These are phyloP conservation scores for Oithona nana DNA, from an alignment of 2,888 invertebrate species.

Conservation along the genomic window DNA sequence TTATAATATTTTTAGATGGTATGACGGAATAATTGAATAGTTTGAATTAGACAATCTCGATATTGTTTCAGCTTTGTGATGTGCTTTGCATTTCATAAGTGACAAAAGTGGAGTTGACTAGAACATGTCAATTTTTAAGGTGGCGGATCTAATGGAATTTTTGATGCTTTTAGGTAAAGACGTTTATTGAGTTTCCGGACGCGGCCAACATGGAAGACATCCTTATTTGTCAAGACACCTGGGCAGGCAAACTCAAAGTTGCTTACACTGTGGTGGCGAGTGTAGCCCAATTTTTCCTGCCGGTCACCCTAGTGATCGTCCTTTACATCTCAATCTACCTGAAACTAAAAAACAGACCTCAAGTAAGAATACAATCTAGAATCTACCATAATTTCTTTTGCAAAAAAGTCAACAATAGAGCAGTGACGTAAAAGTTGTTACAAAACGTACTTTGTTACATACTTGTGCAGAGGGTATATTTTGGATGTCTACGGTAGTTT, in stretches of 20 bases:
- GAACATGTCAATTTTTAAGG: too few species aligned
- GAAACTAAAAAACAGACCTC: slow-evolving; percentile 1
- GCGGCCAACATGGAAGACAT: neutral
- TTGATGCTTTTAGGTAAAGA: neutral
- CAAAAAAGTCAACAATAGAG: neutral
- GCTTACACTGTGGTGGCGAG: neutral
- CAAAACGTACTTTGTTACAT: neutral
- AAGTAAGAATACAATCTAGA: neutral
- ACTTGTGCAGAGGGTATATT: neutral
- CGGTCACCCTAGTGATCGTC: neutral
- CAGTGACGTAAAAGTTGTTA: neutral
- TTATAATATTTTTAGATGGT: too few species aligned
- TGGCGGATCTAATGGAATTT: too few species aligned
- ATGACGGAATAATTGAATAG: too few species aligned
- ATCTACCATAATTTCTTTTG: neutral
- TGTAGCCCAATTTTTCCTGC: neutral
- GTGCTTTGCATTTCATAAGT: too few species aligned
- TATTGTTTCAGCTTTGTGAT: too few species aligned
- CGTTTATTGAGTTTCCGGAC: neutral
- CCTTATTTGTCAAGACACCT: slow-evolving; percentile 4
- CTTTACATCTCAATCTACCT: neutral
- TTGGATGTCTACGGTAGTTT: too few species aligned
- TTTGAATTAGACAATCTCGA: too few species aligned
- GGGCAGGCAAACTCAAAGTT: neutral
- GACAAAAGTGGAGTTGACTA: too few species aligned